Percentiles rank a stretch among this genome's conserved stretches.
These are phyloP conservation scores for Ditylenchus weischeri DNA, from an alignment of 2,888 invertebrate genomes.

Conservation along the genomic window DNA sequence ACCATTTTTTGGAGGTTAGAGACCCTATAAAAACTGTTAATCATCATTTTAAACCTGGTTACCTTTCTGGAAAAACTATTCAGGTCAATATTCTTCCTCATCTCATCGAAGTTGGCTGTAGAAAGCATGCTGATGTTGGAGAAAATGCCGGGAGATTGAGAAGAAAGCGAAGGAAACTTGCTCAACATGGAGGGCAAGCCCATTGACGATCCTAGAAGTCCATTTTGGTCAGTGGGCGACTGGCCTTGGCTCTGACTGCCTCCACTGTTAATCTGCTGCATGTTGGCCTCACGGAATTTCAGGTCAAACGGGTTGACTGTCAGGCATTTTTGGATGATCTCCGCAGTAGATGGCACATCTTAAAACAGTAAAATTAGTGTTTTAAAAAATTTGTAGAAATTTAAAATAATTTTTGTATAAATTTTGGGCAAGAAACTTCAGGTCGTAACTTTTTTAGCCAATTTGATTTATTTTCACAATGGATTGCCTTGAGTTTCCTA, in stretches of 20 bases:
- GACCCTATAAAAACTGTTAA: no score
- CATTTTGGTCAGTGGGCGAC: slow-evolving; percentile 34
- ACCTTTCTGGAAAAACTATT: slow-evolving; percentile 32
- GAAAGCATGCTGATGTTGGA: slow-evolving; percentile 48
- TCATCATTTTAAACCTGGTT: slow-evolving; percentile 23
- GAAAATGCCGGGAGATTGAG: slow-evolving; percentile 54
- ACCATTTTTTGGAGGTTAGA: no score
- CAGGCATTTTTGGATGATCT: slow-evolving; percentile 55
- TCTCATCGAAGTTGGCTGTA: slow-evolving; percentile 37
- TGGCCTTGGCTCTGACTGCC: slow-evolving; percentile 25
- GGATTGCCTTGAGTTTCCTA: neutral
- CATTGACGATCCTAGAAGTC: slow-evolving; percentile 32
- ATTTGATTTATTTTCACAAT: no score
- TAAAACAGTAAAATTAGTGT: slow-evolving; percentile 18
- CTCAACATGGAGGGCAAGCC: slow-evolving; percentile 33
- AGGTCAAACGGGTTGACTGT: slow-evolving; percentile 56
- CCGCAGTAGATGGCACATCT: slow-evolving; percentile 56
- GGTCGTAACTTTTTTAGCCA: no score
- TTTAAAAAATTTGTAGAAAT: neutral
- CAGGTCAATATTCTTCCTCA: slow-evolving; percentile 42
- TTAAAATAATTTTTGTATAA: no score
- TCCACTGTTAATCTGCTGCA: slow-evolving; percentile 38
- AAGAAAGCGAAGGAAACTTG: slow-evolving; percentile 38
- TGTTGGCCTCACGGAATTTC: slow-evolving; percentile 56
- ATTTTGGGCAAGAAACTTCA: no score